Evolutionary conservation across 2,797 vertebrate genomes (phyloP), one percentile per base, ranked within the genome.

Genomic region (Zalophus californianus): DNA sequence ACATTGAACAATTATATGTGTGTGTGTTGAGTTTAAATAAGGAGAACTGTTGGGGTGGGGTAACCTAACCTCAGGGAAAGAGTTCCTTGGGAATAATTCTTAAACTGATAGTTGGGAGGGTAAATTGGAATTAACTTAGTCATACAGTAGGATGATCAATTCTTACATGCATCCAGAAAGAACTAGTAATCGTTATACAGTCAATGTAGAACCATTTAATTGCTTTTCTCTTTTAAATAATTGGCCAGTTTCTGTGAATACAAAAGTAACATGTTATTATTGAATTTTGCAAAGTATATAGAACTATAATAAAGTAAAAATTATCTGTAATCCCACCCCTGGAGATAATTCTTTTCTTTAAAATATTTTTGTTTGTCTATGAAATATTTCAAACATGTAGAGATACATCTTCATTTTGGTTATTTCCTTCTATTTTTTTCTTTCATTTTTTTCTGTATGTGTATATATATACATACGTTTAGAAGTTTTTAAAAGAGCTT

Each of bases 1-100:
- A 95, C 52, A 13, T 29, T 62, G 44, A 97, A 88, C 18, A 80
- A 18, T 96, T 94, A 60, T 44, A 44, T 84, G 73, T 93, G 16
- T 89, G 41, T 64, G 44, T 95, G 32, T 78, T 56, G 89, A 60
- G 44, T 86, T 93, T 97, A 94, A 66, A 52, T 84, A 90, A 94
- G 86, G 87, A 64, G 48, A 94, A 15, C 32, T 88, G 5, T 80
- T 21, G 48, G 77, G 56, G 15, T 84, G 27, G 68, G 48, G 21
- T 83, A 95, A 68, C 85, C 50, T 86, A 90, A 93, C 78, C 58
- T 84, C 27, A 84, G 73, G 60, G 56, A 32, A 70, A 68, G 66
- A 58, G 50, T 90, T 95, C 15, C 41, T 94, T 80, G 15, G 68
- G 64, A 60, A 90, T 91, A 73, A 89, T 44, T 12, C 23, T 79